These are phyloP conservation scores for Carettochelys insculpta DNA, from an alignment of 2,113 vertebrate species.

Conservation along the genomic window DNA sequence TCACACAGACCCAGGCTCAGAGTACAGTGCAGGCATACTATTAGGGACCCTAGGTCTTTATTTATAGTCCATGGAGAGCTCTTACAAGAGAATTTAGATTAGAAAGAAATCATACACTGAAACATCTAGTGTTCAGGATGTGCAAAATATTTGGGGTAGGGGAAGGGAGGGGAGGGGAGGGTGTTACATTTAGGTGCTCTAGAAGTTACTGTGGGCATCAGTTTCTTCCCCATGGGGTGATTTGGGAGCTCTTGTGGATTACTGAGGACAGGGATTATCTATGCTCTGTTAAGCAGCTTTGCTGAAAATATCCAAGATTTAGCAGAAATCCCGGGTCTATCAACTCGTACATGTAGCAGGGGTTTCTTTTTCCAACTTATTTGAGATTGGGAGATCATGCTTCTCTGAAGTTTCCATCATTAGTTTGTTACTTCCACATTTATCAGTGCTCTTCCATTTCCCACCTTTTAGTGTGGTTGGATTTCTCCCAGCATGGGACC, in stretches of 20 bases:
- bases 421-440: not conserved
- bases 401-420: not conserved
- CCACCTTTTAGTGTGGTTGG: not conserved
- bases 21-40: not conserved
- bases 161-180: not conserved
- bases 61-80: not conserved
- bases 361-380: conserved; percentile 3
- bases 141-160: not conserved
- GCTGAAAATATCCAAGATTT: conserved; percentile 51
- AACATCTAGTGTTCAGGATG: not conserved
- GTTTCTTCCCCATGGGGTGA: conserved; percentile 12
- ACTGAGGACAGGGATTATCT: conserved; percentile 66
- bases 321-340: conserved; percentile 38
- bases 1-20: not conserved
- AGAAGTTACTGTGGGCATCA: not conserved
- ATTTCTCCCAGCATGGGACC: not conserved
- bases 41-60: not conserved
- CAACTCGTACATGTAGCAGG: not conserved
- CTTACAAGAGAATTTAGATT: not conserved
- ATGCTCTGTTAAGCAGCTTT: conserved; percentile 66
- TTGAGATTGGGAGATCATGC: not conserved
- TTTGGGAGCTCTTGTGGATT: conserved; percentile 36
- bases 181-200: not conserved
- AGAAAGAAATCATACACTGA: not conserved
- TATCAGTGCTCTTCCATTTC: rapidly evolving